A percentile compares a stretch with the other conserved stretches of the same genome.
Evolutionary conservation across 2,888 invertebrate genomes (phyloP).

Genomic region (Athalia circularis): DNA sequence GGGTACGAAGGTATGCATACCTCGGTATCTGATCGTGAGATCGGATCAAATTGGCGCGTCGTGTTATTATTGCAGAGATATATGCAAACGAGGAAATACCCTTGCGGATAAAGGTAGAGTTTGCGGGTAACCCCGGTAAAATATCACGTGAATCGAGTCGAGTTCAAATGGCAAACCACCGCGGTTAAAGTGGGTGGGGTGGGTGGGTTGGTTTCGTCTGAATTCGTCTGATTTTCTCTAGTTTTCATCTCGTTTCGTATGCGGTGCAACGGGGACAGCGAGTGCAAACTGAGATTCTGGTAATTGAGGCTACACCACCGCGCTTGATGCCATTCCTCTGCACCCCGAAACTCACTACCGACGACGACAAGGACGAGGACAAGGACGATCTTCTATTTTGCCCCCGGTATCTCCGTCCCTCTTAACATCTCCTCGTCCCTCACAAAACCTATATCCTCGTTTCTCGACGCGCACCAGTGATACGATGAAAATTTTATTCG

Average conservation of each 20-base stretch:
- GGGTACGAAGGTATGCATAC: not conserved
- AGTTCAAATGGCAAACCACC: slow-evolving; percentile 30
- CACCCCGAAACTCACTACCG: not conserved
- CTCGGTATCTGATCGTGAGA: not conserved
- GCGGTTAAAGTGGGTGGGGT: slow-evolving; percentile 4
- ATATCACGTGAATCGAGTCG: slow-evolving; percentile 37
- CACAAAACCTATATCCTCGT: slow-evolving; percentile 6
- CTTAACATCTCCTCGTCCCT: not conserved
- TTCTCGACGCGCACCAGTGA: slow-evolving; percentile 22
- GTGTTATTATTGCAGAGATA: slow-evolving; percentile 25
- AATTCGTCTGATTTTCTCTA: slow-evolving; percentile 36
- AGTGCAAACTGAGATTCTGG: slow-evolving; percentile 44
- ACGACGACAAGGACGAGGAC: not conserved
- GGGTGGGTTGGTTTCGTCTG: not conserved
- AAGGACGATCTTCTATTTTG: not conserved
- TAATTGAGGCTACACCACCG: slow-evolving; percentile 39
- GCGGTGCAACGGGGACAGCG: slow-evolving; percentile 41
- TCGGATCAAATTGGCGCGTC: not conserved
- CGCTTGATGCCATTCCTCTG: slow-evolving; percentile 9
- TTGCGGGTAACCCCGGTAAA: slow-evolving; percentile 24
- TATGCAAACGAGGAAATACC: not conserved
- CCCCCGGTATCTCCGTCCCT: not conserved
- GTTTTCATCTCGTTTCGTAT: slow-evolving; percentile 38
- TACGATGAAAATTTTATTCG: slow-evolving; percentile 37
- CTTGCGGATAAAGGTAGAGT: slow-evolving; percentile 1